phyloP scores from a whole-genome alignment of 2,113 vertebrate genomes.

The Stigmatopora argus region DNA sequence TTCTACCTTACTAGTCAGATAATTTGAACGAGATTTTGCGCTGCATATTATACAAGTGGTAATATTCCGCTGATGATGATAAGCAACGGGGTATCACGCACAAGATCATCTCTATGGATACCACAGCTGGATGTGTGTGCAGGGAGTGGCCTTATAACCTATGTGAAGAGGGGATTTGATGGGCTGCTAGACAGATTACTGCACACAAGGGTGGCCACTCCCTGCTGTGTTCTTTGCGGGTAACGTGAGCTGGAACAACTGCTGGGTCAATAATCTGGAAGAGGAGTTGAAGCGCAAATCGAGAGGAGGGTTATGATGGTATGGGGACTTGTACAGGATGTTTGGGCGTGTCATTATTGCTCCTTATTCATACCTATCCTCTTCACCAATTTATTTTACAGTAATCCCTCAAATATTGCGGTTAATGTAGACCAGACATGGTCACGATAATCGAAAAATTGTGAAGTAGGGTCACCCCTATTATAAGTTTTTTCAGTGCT shows the following conservation, averaged over 20 bases:
- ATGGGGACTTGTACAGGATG: neutral
- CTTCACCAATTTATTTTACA: neutral
- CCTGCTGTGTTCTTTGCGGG: slow-evolving; percentile 13
- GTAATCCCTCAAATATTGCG: too few species aligned
- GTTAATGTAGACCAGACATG: too few species aligned
- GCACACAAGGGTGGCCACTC: slow-evolving; percentile 2
- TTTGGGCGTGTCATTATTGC: neutral
- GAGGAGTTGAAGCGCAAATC: slow-evolving; percentile 2
- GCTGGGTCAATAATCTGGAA: slow-evolving; percentile 14
- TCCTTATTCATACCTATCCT: neutral
- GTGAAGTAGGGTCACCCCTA: too few species aligned
- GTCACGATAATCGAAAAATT: too few species aligned
- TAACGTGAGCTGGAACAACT: slow-evolving; percentile 11
- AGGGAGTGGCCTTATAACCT: slow-evolving; percentile 50
- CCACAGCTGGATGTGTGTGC: slow-evolving; percentile 35
- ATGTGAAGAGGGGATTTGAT: slow-evolving; percentile 29
- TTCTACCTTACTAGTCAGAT: neutral
- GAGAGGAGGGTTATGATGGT: neutral
- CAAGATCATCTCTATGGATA: slow-evolving; percentile 52
- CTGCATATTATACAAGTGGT: neutral
- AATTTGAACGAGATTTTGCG: neutral
- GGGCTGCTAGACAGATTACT: slow-evolving; percentile 63
- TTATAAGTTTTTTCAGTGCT: too few species aligned
- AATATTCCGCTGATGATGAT: neutral
- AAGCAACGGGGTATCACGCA: slow-evolving; percentile 22